Evolutionary conservation across 1,140 invertebrate genomes (phyloP).

Genomic region (Cotesia chilonis): DNA sequence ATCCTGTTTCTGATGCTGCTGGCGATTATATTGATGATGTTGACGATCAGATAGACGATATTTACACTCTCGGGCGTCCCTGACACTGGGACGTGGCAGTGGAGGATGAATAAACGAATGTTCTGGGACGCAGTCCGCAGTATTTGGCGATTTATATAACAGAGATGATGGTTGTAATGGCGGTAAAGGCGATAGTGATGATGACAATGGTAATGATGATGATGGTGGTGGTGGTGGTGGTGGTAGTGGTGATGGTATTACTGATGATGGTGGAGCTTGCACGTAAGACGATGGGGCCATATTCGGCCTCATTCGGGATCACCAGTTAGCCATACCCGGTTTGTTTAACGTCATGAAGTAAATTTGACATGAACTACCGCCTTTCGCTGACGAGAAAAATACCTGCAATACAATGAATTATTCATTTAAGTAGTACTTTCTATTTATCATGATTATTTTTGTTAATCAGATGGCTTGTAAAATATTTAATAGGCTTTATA

Average conservation of each 20-base stretch:
- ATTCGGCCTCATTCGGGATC: conserved; percentile 65
- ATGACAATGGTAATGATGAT: conserved; percentile 7
- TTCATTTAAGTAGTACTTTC: conserved; percentile 9
- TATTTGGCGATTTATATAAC: conserved; percentile 26
- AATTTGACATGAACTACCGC: conserved; percentile 98
- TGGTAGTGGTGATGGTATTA: conserved; percentile 15
- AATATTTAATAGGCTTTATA: background rate
- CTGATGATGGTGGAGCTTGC: conserved; percentile 34
- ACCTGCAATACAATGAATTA: conserved; percentile 69
- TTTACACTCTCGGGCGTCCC: conserved; percentile 50
- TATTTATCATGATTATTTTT: background rate
- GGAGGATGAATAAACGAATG: conserved; percentile 46
- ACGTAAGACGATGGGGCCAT: conserved; percentile 48
- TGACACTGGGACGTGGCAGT: conserved; percentile 53
- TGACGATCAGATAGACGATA: conserved; percentile 48
- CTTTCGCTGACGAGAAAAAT: conserved; percentile 99
- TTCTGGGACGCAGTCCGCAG: conserved; percentile 26
- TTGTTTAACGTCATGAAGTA: conserved; percentile 99
- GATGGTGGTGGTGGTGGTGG: conserved; percentile 18
- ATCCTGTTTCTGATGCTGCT: conserved; percentile 35
- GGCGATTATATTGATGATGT: conserved; percentile 38
- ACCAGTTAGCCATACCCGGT: conserved; percentile 99
- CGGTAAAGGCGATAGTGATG: conserved; percentile 19
- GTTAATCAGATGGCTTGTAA: background rate
- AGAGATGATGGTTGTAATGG: conserved; percentile 19